Evolutionary conservation across 2,888 invertebrate species (phyloP), one percentile per base, ranked within the genome.

Genomic region (Trissolcus brochymenae): DNA sequence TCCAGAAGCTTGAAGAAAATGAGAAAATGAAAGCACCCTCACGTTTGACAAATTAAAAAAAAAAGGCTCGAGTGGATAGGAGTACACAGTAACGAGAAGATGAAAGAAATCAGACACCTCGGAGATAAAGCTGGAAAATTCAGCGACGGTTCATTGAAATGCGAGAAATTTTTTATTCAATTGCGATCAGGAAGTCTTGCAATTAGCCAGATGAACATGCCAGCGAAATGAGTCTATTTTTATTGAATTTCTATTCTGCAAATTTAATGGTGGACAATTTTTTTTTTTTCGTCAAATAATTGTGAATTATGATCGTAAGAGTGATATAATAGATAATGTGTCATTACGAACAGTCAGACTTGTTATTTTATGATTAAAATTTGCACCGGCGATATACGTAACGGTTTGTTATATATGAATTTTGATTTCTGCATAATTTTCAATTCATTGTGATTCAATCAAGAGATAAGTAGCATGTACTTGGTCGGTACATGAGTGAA

Each of bases 71-170:
- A 56, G 65, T 56, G 50, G 50, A 40, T 66, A 9, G 51, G 71
- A 68, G 70, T 55, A 55, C 59, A 60, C 49, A 51, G 65, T 76
- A 76, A 76, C 55, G 75, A 61, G 61, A 66, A 71, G 76, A 71
- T 71, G 66, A 76, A 76, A 66, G 76, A 76, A 71, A 76, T 76
- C 71, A 62, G 71, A 71, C 76, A 76, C 76, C 71, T 76, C 54
- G 11, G 41, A 66, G 61, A 66, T 51, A 70, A 70, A 70, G 50
- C n/a, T 14, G 1, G 46, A 46, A 35, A 35, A 35, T 35, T 11
- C 35, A 35, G 9, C 7, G 35, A 35, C 35, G 35, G 4, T 35
- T 35, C 35, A 35, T 35, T 16, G 46, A 46, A 46, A 46, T n/a
- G 46, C 46, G 46, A n/a, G 16, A 46, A 46, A 13, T 54, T 21